These are phyloP conservation scores for Chaenodraco wilsoni DNA, from an alignment of 2,797 vertebrate species.

Conservation along the genomic window DNA sequence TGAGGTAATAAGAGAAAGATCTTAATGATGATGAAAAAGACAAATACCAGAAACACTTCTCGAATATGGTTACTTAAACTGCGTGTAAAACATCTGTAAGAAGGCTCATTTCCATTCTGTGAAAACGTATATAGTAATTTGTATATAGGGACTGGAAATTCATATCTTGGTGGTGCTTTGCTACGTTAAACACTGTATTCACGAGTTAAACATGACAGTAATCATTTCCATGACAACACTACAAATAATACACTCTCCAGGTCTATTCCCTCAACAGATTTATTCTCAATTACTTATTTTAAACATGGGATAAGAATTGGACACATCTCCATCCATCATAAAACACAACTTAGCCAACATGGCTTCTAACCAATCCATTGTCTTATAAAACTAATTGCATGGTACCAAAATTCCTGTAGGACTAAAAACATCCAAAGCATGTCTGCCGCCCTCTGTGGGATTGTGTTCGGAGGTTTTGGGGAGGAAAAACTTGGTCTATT, in stretches of 20 bases:
- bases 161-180: not conserved
- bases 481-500: conserved; percentile 39
- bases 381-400: conserved; percentile 62
- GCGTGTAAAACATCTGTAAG: conserved; percentile 29
- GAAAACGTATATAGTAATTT: not conserved
- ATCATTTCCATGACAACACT: conserved; percentile 34
- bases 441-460: conserved; percentile 36
- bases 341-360: conserved; percentile 24
- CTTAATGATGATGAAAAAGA: conserved; percentile 62
- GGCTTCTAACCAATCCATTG: conserved; percentile 41
- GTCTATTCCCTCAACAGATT: conserved; percentile 9
- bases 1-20: conserved; percentile 74
- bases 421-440: conserved; percentile 51
- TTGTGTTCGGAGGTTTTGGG: conserved; percentile 41
- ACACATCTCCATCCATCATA: conserved; percentile 27
- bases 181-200: too few relatives aligned
- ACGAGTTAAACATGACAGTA: conserved; percentile 24
- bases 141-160: conserved; percentile 16
- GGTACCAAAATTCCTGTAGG: conserved; percentile 45
- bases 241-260: conserved; percentile 20
- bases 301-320: conserved; percentile 20
- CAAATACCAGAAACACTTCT: conserved; percentile 46
- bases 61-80: conserved; percentile 25
- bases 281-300: conserved; percentile 8
- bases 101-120: conserved; percentile 11